Evolutionary conservation across 2,888 invertebrate genomes (phyloP), one percentile per base, ranked within the genome.

Genomic region (Agrochola litura): DNA sequence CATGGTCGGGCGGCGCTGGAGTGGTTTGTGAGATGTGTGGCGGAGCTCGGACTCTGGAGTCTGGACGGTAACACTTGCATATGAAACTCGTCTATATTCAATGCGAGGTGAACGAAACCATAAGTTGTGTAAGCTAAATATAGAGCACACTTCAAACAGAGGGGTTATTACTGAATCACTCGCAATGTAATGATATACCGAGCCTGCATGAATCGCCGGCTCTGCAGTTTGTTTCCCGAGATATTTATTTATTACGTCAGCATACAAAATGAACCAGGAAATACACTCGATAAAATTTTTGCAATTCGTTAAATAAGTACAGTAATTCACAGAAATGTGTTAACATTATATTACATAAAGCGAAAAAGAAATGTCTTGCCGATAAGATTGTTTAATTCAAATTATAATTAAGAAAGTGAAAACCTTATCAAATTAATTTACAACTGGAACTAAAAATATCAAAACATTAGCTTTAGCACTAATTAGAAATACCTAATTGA

Each of bases 51-150:
- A 67, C 61, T 49, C 37, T 77, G 82, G 66, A 76, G 61, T 85
- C 88, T 85, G 88, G 84, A 81, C 79, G 73, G 89, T 77, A 86
- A 83, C 76, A 83, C 86, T 86, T 89, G 90, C 88, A 88, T 79
- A 89, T 88, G 85, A 87, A 86, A 82, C 88, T 86, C 88, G 88
- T 90, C 86, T 90, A 86, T 90, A 90, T 91, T 90, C 85, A 89
- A 87, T 87, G 86, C 79, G 92, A 93, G 95, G 95, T 95, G 93
- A 95, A 96, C 89, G 94, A 86, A 93, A 92, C 94, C 93, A 94
- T 96, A 93, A 93, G 91, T 92, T 91, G 90, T 86, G 79, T 77
- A 89, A 88, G 91, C 92, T 95, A 95, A 95, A 95, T 95, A 94
- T 95, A 95, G 94, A 93, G 92, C 91, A 90, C 90, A 89, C 92